Evolutionary conservation across 2,888 invertebrate species (phyloP), one percentile per base, ranked within the genome.

Genomic region (Megalurothrips usitatus): DNA sequence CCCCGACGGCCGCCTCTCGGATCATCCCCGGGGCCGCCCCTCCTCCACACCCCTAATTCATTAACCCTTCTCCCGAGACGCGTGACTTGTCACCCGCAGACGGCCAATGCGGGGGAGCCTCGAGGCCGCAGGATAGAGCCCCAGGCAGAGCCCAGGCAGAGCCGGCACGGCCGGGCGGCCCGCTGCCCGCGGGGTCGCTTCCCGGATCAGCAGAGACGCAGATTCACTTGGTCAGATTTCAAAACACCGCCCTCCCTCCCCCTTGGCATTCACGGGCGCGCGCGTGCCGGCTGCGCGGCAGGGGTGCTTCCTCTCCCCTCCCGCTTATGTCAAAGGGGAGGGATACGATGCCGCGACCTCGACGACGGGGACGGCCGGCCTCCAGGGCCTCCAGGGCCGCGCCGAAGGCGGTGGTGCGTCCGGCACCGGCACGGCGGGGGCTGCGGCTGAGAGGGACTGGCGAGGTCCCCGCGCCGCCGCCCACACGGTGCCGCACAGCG

Each of bases 201-300:
- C 6, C 58, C 58, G 58, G 58, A 58, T 58, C 58, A 58, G 58
- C 58, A 58, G 58, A 14, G 58, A 58, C 17, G 58, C 58, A 58
- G 58, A 58, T 58, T 58, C 58, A 58, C 58, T 58, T n/a, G 58
- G 58, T 58, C 58, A 58, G 58, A 58, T n/a, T 58, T 58, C 58
- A 58, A 58, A 58, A 58, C 58, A 58, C 11, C 17, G 6, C 34
- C 34, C 34, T 6, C 2, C 34, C 34, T 2, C 6, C 34, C 34
- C 34, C 34, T 43, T 58, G 14, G 52, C 52, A 2, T 12, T 52
- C 6, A 6, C 34, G 34, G 52, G 14, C 58, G 58, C 58, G 52
- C 52, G 58, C 58, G 58, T 58, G 58, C 58, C 58, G 12, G 17
- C 19, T 14, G 19, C 52, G 52, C 58, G 58, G 58, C 58, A 17